Percentiles rank a stretch among this genome's conserved stretches.
These are phyloP conservation scores for Tetrao urogallus DNA, from an alignment of 2,113 vertebrate species.

Conservation along the genomic window DNA sequence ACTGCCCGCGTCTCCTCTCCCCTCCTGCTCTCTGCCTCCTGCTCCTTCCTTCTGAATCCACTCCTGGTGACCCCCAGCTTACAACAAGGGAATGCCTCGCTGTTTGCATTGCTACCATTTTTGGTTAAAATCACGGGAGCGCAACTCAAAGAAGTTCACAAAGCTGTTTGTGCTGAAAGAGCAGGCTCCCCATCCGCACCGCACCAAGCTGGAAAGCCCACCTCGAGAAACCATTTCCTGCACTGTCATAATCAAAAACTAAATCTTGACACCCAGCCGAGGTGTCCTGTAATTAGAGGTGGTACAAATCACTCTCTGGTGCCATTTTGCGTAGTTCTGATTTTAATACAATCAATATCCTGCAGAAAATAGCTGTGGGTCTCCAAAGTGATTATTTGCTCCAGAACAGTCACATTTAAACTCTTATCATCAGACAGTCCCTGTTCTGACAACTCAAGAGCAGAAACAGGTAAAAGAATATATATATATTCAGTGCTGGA, in stretches of 20 bases:
- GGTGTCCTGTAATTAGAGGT: background rate
- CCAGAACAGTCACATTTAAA: background rate
- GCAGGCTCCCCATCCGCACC: fast-evolving
- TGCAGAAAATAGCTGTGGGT: background rate
- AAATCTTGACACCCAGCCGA: background rate
- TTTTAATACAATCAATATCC: background rate
- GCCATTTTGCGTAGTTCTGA: background rate
- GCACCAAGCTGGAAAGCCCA: background rate
- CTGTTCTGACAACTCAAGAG: background rate
- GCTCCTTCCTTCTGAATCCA: too few relatives aligned
- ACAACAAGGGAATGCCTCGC: too few relatives aligned
- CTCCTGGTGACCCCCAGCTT: too few relatives aligned
- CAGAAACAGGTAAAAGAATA: background rate
- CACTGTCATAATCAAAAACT: background rate
- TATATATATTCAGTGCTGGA: too few relatives aligned
- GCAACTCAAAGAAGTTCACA: background rate
- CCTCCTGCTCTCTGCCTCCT: too few relatives aligned
- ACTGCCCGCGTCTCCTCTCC: too few relatives aligned
- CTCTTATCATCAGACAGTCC: background rate
- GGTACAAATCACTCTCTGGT: background rate
- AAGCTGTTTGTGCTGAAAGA: background rate
- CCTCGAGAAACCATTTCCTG: background rate
- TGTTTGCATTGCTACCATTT: background rate
- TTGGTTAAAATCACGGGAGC: background rate
- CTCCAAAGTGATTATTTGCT: background rate